Conservation (phyloP, 2,113 vertebrate genomes). For the Coryphaenoides rupestris region DNA sequence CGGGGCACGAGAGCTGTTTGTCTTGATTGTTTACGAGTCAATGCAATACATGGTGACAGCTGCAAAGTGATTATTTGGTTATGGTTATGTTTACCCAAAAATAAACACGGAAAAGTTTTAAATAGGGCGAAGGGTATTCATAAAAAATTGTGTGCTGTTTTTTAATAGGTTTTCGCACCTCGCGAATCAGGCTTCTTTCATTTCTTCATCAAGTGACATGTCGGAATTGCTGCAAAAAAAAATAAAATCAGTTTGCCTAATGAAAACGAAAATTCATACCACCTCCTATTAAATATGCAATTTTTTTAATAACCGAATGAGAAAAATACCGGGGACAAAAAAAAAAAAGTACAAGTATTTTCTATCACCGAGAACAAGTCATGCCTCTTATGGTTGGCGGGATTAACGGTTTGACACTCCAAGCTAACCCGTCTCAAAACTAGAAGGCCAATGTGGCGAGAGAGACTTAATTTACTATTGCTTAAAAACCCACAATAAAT, state of each 20-base stretch:
- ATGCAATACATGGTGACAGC: slow-evolving; percentile 10
- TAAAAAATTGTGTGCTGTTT: slow-evolving; percentile 21
- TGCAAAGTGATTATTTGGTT: not conserved
- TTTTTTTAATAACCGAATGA: slow-evolving; percentile 33
- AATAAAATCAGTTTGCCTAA: slow-evolving; percentile 37
- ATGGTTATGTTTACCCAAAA: not conserved
- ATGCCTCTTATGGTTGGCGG: slow-evolving; percentile 45
- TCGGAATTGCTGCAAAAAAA: slow-evolving; percentile 38
- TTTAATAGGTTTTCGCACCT: slow-evolving; percentile 26
- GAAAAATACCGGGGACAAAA: slow-evolving; percentile 14
- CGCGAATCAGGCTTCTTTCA: slow-evolving; percentile 30
- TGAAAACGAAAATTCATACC: slow-evolving; percentile 36
- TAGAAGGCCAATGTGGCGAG: slow-evolving; percentile 52
- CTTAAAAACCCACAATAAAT: slow-evolving; percentile 34
- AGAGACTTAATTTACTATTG: slow-evolving; percentile 1
- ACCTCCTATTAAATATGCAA: slow-evolving; percentile 21
- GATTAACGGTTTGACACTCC: slow-evolving; percentile 54
- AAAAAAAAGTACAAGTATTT: slow-evolving; percentile 11
- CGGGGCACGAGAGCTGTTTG: not conserved
- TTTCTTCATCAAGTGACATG: slow-evolving; percentile 21
- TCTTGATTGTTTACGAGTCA: slow-evolving; percentile 5
- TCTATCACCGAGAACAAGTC: slow-evolving; percentile 42
- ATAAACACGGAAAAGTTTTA: slow-evolving; percentile 20
- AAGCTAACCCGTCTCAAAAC: slow-evolving; percentile 42
- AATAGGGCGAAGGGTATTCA: slow-evolving; percentile 20